A percentile compares a stretch with the other conserved stretches of the same genome.
Evolutionary conservation across 2,113 vertebrate genomes (phyloP).

Genomic region (Scalopus aquaticus): DNA sequence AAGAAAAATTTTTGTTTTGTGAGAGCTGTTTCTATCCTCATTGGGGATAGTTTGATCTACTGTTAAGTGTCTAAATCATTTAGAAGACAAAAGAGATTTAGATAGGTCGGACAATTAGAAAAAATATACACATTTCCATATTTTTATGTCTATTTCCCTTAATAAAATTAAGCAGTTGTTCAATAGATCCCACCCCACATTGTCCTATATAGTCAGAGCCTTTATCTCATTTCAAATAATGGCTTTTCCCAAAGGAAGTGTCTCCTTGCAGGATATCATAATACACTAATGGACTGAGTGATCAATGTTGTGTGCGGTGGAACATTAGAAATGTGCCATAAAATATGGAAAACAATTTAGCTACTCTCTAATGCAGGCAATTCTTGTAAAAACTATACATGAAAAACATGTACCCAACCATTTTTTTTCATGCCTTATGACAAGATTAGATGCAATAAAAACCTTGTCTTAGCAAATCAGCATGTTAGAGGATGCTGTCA

Average conservation of each 20-base stretch:
- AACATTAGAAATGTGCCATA: slow-evolving; percentile 72
- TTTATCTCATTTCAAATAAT: slow-evolving; percentile 72
- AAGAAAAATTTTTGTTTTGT: background rate
- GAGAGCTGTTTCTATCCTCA: background rate
- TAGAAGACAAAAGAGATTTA: slow-evolving; percentile 16
- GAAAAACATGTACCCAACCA: slow-evolving; percentile 60
- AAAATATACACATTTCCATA: background rate
- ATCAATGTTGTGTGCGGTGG: slow-evolving; percentile 71
- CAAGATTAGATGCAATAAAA: slow-evolving; percentile 83
- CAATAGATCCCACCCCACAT: slow-evolving; percentile 23
- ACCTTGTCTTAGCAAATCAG: slow-evolving; percentile 79
- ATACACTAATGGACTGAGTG: slow-evolving; percentile 74
- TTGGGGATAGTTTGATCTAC: background rate
- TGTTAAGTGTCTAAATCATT: background rate
- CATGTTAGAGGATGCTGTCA: slow-evolving; percentile 79
- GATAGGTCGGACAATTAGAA: background rate
- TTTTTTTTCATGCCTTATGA: slow-evolving; percentile 65
- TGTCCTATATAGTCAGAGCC: background rate
- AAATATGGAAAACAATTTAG: slow-evolving; percentile 72
- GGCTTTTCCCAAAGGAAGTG: slow-evolving; percentile 74
- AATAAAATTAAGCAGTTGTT: slow-evolving; percentile 53
- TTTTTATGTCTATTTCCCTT: slow-evolving; percentile 18
- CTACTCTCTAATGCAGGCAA: slow-evolving; percentile 63
- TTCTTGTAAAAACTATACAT: slow-evolving; percentile 71
- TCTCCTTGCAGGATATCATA: slow-evolving; percentile 75